Base-by-base conservation (phyloP, 1,140 invertebrate genomes). In the Drosophila leontia region DNA sequence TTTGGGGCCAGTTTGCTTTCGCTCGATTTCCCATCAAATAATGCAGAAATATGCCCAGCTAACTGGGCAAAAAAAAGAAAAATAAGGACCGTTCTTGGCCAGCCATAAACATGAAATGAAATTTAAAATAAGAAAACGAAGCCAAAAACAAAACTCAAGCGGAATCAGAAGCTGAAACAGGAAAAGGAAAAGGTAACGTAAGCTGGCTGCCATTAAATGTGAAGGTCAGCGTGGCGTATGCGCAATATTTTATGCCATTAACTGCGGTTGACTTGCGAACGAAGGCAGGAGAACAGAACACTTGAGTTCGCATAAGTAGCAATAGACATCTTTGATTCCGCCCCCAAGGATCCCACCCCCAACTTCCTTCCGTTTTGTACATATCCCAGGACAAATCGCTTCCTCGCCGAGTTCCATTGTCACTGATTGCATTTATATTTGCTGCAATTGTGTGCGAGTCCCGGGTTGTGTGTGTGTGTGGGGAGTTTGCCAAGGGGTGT, bases 361-460 rank as follows among this genome's bases (percentile, higher is more conserved):
- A 26, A 41, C 15, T 74, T 74, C 56, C 71, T 74, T 75, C 70
- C 58, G 71, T n/a, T 62, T 63, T 32, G 41, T 56, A 45, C 58
- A 63, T 75, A 75, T 75, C 70, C 70, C 74, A 42, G 51, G 62
- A 77, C 75, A 77, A 75, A 80, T 84, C 59, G 58, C 64, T 44
- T 81, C 47, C 61, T 50, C 62, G 62, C 26, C 62, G 48, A 47
- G 56, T 44, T 51, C 53, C 67, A 77, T 76, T 82, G 55, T 71
- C 83, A 45, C 65, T 83, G 84, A 87, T 87, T 80, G 83, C 83
- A 88, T 60, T 62, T 60, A 69, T 82, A 82, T 80, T 70, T 76
- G 83, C 48, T 63, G 83, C 79, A 76, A 58, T 72, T 79, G 78
- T 72, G 45, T 70, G 78, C 32, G 72, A 17, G 39, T 11, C 26